A percentile compares a stretch with the other conserved stretches of the same genome.
These are phyloP conservation scores for Stenichneumon culpator DNA, from an alignment of 2,888 invertebrate genomes.

Conservation along the genomic window DNA sequence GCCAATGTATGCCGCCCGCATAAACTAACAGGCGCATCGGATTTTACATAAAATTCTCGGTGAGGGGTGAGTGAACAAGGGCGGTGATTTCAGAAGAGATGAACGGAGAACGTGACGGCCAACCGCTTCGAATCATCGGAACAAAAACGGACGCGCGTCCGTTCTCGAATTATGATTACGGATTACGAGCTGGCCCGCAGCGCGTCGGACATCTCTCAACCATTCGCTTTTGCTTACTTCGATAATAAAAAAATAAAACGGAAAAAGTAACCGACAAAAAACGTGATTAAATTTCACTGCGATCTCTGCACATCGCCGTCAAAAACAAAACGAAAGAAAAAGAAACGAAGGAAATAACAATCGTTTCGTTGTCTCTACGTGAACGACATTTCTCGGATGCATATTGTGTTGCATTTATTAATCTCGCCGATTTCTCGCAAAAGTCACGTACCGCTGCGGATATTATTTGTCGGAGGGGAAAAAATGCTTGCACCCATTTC, in stretches of 20 bases:
- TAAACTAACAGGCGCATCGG: slow-evolving; percentile 85
- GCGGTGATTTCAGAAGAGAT: slow-evolving; percentile 63
- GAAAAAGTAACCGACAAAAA: slow-evolving; percentile 10
- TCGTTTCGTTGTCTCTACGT: slow-evolving; percentile 27
- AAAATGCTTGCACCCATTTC: slow-evolving; percentile 21
- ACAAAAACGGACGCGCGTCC: slow-evolving; percentile 61
- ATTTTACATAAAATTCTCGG: slow-evolving; percentile 84
- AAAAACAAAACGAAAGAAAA: slow-evolving; percentile 25
- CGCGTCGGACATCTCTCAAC: slow-evolving; percentile 62
- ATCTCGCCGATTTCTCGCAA: slow-evolving; percentile 65
- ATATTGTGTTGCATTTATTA: slow-evolving; percentile 60
- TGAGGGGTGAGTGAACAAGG: slow-evolving; percentile 70
- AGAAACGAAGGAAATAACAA: slow-evolving; percentile 43
- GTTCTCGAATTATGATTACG: slow-evolving; percentile 81
- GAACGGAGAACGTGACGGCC: slow-evolving; percentile 58
- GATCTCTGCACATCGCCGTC: neutral
- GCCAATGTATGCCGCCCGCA: slow-evolving; percentile 85
- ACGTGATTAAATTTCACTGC: slow-evolving; percentile 39
- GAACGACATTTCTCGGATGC: slow-evolving; percentile 47
- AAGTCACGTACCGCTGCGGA: slow-evolving; percentile 61
- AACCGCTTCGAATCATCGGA: slow-evolving; percentile 54
- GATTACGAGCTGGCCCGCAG: slow-evolving; percentile 71
- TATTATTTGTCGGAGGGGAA: slow-evolving; percentile 50
- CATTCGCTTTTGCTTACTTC: slow-evolving; percentile 35
- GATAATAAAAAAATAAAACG: slow-evolving; percentile 5